Percentiles rank a stretch among this genome's conserved stretches.
phyloP scores from a whole-genome alignment of 2,797 vertebrate genomes.

The Sebastiscus tertius region DNA sequence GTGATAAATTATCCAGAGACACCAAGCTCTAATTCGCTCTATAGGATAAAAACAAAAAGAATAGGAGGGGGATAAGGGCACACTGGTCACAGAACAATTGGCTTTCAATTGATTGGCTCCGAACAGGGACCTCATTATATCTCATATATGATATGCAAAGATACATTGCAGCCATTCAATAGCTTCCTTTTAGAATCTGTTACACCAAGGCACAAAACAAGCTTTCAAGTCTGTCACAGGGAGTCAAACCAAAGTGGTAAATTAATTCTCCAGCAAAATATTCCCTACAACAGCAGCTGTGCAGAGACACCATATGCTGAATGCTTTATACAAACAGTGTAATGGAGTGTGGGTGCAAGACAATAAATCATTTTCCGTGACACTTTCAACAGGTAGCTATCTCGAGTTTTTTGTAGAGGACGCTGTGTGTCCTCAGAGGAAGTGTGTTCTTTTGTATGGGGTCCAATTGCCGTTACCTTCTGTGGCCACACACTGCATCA shows the following conservation, averaged over 20 bases:
- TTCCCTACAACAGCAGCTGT: slow-evolving; percentile 57
- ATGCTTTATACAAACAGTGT: slow-evolving; percentile 59
- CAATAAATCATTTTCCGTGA: slow-evolving; percentile 63
- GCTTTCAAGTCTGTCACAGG: slow-evolving; percentile 46
- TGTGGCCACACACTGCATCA: background rate
- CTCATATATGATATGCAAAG: slow-evolving; percentile 28
- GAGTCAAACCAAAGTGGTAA: slow-evolving; percentile 50
- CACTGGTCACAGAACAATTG: slow-evolving; percentile 7
- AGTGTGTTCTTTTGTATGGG: background rate
- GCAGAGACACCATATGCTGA: slow-evolving; percentile 48
- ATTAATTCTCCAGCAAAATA: slow-evolving; percentile 64
- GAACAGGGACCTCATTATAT: slow-evolving; percentile 42
- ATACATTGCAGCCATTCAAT: slow-evolving; percentile 21
- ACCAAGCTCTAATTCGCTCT: slow-evolving; percentile 21
- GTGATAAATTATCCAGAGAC: slow-evolving; percentile 16
- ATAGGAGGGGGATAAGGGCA: background rate
- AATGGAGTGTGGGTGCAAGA: slow-evolving; percentile 44
- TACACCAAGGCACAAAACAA: slow-evolving; percentile 32
- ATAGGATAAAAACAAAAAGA: slow-evolving; percentile 25
- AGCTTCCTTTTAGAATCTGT: slow-evolving; percentile 25
- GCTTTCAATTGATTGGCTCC: slow-evolving; percentile 15
- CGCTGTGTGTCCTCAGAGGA: slow-evolving; percentile 12
- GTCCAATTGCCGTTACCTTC: background rate
- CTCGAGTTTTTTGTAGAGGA: slow-evolving; percentile 27
- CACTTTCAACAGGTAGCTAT: slow-evolving; percentile 61